phyloP scores from a whole-genome alignment of 2,797 vertebrate species.

The Schizothorax lantsangensis region DNA sequence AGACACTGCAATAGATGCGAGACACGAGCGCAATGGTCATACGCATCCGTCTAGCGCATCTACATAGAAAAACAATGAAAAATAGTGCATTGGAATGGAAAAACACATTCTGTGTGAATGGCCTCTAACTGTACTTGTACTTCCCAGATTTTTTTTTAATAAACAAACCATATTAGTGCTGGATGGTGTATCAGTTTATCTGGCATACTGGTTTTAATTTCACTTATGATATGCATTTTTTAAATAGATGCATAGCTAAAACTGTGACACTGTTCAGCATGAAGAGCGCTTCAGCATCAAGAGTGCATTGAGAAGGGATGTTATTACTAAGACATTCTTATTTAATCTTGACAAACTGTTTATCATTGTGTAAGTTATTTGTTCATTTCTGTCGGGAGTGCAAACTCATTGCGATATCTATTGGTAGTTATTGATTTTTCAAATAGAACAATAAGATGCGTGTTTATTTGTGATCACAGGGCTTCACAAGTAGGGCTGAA shows the following conservation, averaged over 20 bases:
- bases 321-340: neutral
- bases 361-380: neutral
- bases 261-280: too few species aligned
- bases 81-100: too few species aligned
- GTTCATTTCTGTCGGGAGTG: neutral
- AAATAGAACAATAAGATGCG: neutral
- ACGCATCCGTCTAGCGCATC: too few species aligned
- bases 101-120: too few species aligned
- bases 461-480: neutral
- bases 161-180: neutral
- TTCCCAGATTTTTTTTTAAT: neutral
- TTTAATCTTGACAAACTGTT: neutral
- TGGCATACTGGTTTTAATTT: neutral
- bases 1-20: too few species aligned
- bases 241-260: neutral
- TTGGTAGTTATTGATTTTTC: neutral
- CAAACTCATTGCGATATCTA: neutral
- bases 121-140: neutral
- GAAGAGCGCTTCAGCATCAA: too few species aligned
- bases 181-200: too few species aligned
- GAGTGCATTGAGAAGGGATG: neutral
- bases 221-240: neutral
- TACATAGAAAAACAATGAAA: too few species aligned
- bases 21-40: too few species aligned
- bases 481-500: too few species aligned